Base-by-base conservation (phyloP, 2,797 vertebrate genomes). In the Philypnodon macrostomus region DNA sequence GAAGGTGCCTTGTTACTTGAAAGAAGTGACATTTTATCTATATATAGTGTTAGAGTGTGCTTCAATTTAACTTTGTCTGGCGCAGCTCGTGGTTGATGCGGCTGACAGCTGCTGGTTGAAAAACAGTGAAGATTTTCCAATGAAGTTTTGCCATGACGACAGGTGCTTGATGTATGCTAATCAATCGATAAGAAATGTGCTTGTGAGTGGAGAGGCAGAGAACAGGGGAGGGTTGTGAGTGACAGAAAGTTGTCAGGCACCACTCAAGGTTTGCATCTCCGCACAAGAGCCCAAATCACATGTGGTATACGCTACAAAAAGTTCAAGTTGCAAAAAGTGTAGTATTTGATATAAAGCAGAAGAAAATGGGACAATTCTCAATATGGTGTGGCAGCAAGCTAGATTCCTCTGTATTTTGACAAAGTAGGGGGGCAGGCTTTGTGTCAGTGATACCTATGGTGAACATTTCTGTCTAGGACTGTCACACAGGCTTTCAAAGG, bases 91-190 rank as follows among this genome's bases (percentile, higher is more conserved):
- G 75, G 79, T 75, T 87, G 87, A 89, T 81, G 83, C 81, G 81
- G 65, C 71, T 88, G 89, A 89, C 87, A 90, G 88, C 82, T 86
- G 84, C 76, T 67, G 84, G 79, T 85, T 88, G 80, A 90, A 88
- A 91, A 79, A 85, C 72, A 53, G 70, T 83, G 70, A 83, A 67
- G 80, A 86, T 75, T 4, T 11, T 80, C 74, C 81, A 85, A 86
- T 80, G 74, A 87, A 80, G 79, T 68, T 83, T 70, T 75, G 70
- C 77, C 65, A 62, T 79, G 70, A 73, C 75, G 77, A 79, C 81
- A 70, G 73, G 59, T 49, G 58, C 75, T 83, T 83, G 81, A 86
- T 84, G 85, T 79, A 75, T 78, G 83, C 80, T 89, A 88, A 89
- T 89, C 83, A 89, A 85, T 83, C 60, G 68, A 79, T 79, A 63